These are phyloP conservation scores for Muscina levida DNA, from an alignment of 2,888 invertebrate species.

Conservation along the genomic window DNA sequence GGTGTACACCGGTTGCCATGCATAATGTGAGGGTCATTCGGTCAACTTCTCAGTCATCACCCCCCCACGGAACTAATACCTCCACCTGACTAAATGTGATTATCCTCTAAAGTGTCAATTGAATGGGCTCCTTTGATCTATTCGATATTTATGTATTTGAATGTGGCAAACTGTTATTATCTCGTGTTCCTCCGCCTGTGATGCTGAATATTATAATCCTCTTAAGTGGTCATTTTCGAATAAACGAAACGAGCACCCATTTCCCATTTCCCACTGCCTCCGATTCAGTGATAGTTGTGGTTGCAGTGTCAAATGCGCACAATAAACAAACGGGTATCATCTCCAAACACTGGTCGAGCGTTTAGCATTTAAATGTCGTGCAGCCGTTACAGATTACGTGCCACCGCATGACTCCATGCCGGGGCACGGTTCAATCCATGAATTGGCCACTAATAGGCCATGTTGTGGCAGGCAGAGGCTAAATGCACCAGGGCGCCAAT, in stretches of 20 bases:
- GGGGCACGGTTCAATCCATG: neutral
- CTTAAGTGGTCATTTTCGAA: conserved; percentile 16
- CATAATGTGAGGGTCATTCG: no score
- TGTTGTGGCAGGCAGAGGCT: conserved; percentile 53
- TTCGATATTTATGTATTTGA: conserved; percentile 3
- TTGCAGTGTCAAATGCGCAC: conserved; percentile 18
- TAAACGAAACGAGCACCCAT: neutral
- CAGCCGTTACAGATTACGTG: conserved; percentile 64
- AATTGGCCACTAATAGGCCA: conserved; percentile 34
- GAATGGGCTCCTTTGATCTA: neutral
- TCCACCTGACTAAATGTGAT: no score
- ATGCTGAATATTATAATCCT: conserved; percentile 10
- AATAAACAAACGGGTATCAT: conserved; percentile 44
- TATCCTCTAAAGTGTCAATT: no score
- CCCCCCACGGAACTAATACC: no score
- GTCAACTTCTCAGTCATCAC: no score
- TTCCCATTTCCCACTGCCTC: neutral
- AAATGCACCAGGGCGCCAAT: conserved; percentile 35
- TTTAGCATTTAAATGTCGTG: conserved; percentile 43
- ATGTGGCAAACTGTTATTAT: neutral
- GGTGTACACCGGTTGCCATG: no score
- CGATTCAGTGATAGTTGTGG: neutral
- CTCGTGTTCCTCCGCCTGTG: neutral
- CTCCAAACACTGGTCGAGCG: conserved; percentile 45
- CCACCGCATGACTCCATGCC: conserved; percentile 43